Evolutionary conservation across 2,888 invertebrate genomes (phyloP).

Genomic region (Crocallis elinguaria): DNA sequence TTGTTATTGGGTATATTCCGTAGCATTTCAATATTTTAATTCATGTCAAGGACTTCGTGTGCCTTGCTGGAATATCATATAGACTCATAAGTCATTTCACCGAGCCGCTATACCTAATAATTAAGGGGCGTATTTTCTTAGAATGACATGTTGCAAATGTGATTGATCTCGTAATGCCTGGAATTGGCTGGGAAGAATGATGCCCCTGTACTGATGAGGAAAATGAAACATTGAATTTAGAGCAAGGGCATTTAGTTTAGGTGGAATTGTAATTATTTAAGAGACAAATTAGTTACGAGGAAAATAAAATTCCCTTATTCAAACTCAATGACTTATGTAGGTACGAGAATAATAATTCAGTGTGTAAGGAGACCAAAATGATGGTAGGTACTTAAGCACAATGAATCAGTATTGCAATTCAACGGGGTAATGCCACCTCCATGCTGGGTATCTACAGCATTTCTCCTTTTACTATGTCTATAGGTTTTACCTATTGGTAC

Average conservation of each 20-base stretch:
- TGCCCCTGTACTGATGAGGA: conserved; percentile 11
- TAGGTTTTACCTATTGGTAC: too few relatives aligned
- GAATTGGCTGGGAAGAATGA: conserved; percentile 3
- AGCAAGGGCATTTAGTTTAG: conserved; percentile 7
- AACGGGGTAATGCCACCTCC: too few relatives aligned
- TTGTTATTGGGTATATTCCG: background rate
- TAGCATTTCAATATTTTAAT: conserved; percentile 25
- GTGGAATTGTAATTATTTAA: background rate
- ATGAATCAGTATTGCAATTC: too few relatives aligned
- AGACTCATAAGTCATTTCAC: conserved; percentile 34
- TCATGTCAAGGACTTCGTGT: conserved; percentile 40
- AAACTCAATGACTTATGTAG: too few relatives aligned
- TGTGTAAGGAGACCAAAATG: too few relatives aligned
- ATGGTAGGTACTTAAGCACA: too few relatives aligned
- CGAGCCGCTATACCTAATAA: conserved; percentile 35
- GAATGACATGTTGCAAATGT: conserved; percentile 26
- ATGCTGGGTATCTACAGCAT: too few relatives aligned
- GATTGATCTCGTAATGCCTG: background rate
- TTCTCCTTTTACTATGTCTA: too few relatives aligned
- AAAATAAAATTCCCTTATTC: too few relatives aligned
- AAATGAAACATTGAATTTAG: conserved; percentile 15
- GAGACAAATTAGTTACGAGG: too few relatives aligned
- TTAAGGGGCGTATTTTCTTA: conserved; percentile 28
- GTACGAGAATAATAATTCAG: too few relatives aligned
- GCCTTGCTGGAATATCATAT: conserved; percentile 11